Evolutionary conservation across 1,140 invertebrate species (phyloP), one percentile per base, ranked within the genome.

Genomic region (Ips nitidus): DNA sequence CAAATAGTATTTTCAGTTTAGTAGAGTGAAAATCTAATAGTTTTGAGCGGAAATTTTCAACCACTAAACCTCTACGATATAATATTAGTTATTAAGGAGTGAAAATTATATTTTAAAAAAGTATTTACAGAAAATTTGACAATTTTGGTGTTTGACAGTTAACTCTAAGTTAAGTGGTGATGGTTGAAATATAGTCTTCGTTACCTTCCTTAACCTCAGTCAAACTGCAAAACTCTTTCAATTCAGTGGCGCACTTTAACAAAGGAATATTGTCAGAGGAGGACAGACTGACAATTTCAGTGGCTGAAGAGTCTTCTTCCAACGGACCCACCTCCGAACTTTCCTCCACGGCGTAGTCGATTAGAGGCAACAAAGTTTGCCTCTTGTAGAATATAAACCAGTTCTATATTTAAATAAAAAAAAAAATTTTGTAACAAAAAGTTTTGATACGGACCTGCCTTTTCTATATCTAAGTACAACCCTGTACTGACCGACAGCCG

Each of bases 181-280:
- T 65, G 41, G 61, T 69, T 45, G 22, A 72, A 65, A 72, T 70
- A 41, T 66, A 70, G 52, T 69, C 67, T n/a, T 47, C 60, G 41
- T 42, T 38, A 57, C 55, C 55, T 37, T 69, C 66, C 52, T 69
- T 69, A 5, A 41, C 47, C n/a, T 69, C 69, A 3, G 63, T 37
- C 22, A 71, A 45, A n/a, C 22, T 60, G 37, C 74, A 69, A 59
- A 81, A 69, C 61, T 80, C 77, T 50, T 72, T 73, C 68, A 81
- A 69, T 76, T 81, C 79, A 1, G 79, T 79, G 65, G 73, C 73
- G 2, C 72, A 71, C 52, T 75, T 77, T 22, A 81, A 66, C 39
- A 81, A 67, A 7, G 80, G 80, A 45, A 81, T 74, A 71, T 75
- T 78, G 65, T 81, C 79, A 0, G 77, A 79, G 43, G 79, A 79